These are phyloP conservation scores for Pogoniulus pusillus DNA, from an alignment of 2,797 vertebrate species.

Conservation along the genomic window DNA sequence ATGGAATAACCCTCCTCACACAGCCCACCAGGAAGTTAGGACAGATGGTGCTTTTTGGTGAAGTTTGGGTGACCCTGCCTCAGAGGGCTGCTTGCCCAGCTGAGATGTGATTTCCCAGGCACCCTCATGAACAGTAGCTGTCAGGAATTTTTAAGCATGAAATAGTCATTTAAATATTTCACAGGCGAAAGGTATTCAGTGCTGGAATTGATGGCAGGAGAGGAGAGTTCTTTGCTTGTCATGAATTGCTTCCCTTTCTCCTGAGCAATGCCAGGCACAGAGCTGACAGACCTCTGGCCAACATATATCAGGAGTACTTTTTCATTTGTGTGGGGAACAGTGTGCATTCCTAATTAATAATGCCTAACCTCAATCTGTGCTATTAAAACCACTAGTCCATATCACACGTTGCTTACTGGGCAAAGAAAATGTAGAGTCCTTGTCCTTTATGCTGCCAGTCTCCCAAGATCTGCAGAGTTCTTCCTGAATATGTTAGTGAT, in stretches of 20 bases:
- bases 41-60: background rate
- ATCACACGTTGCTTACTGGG: background rate
- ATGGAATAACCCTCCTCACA: background rate
- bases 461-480: background rate
- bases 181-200: background rate
- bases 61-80: background rate
- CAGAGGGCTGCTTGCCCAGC: accelerated
- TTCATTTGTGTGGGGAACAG: background rate
- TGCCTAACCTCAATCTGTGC: background rate
- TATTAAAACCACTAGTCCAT: background rate
- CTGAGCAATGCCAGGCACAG: background rate
- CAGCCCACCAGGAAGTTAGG: background rate
- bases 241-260: background rate
- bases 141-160: background rate
- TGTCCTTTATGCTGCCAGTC: background rate
- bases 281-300: background rate
- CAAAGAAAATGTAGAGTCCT: background rate
- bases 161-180: background rate
- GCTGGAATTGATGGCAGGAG: background rate
- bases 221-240: background rate
- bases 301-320: background rate
- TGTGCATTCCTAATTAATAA: background rate
- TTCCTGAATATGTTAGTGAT: background rate
- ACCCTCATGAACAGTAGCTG: background rate
- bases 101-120: background rate